Evolutionary conservation across 2,797 vertebrate species (phyloP), one percentile per base, ranked within the genome.

Genomic region (Stomatorhinus walkeri): DNA sequence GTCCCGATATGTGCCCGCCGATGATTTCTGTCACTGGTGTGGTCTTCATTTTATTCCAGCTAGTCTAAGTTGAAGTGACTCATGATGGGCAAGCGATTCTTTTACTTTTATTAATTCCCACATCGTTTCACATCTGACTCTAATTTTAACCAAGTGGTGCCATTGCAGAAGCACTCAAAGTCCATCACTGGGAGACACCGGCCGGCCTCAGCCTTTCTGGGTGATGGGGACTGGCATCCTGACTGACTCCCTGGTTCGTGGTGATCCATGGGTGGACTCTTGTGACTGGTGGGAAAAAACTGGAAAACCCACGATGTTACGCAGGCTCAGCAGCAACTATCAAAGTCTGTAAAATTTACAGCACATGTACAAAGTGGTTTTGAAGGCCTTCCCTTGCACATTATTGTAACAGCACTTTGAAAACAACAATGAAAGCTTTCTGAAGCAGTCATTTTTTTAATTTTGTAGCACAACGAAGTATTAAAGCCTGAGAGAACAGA

Each of bases 1-100:
- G 93, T 93, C 88, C 85, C 85, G 28, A 59, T 59, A 87, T 52
- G 28, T 43, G 85, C 28, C 19, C 51, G 7, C 51, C 43, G 51
- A 87, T 56, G 24, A 32, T 87, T 43, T 87, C 54, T 87, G 85
- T 36, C 49, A 52, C 46, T 40, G 85, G 54, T 59, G 32, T 40
- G 51, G 54, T 87, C 52, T 87, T 87, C 52, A 59, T 59, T 59
- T 28, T 22, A 49, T 49, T 49, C 79, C 79, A 83, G 40, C 22
- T 14, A 85, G 24, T 52, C n/a, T 87, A 56, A 59, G 52, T 56
- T 59, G 24, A 1, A 32, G 16, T 46, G 85, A 87, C 85, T 87
- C 85, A 87, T 61, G 32, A 22, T 40, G 19, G 85, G 14, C 19
- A 59, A 22, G 14, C 3, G 12, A 12, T 87, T n/a, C 52, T 40